These are phyloP conservation scores for Lithophane ornitopus DNA, from an alignment of 2,888 invertebrate genomes.

Conservation along the genomic window DNA sequence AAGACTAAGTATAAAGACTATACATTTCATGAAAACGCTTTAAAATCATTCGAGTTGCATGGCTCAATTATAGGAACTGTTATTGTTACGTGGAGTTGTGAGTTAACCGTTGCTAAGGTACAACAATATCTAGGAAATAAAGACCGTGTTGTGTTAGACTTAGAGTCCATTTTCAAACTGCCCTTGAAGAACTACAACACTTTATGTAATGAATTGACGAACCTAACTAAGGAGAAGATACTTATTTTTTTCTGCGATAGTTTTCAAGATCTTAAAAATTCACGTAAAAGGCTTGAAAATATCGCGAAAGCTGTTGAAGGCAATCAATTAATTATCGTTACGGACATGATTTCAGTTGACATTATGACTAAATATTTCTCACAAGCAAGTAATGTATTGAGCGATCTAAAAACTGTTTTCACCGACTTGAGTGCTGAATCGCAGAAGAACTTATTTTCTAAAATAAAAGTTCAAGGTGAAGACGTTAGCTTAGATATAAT, in stretches of 20 bases:
- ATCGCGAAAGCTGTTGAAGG: slow-evolving; percentile 16
- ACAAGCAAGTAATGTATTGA: neutral
- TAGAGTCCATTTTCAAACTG: slow-evolving; percentile 24
- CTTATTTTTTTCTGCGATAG: slow-evolving; percentile 26
- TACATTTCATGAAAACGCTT: slow-evolving; percentile 16
- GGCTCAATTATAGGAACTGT: neutral
- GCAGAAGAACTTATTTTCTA: slow-evolving; percentile 29
- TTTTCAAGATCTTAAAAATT: neutral
- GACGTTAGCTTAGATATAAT: slow-evolving; percentile 36
- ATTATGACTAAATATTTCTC: slow-evolving; percentile 19
- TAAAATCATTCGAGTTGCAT: slow-evolving; percentile 6
- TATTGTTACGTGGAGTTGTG: slow-evolving; percentile 14
- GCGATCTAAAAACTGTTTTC: slow-evolving; percentile 28
- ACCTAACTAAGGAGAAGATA: slow-evolving; percentile 2
- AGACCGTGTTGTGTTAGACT: slow-evolving; percentile 17
- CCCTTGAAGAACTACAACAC: slow-evolving; percentile 14
- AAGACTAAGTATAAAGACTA: slow-evolving; percentile 18
- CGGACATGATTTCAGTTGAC: neutral
- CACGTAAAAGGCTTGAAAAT: slow-evolving; percentile 5
- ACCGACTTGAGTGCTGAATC: slow-evolving; percentile 34
- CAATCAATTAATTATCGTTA: slow-evolving; percentile 25
- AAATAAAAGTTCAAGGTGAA: slow-evolving; percentile 47
- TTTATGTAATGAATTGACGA: slow-evolving; percentile 29
- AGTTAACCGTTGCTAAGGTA: slow-evolving; percentile 30
- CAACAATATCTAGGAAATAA: slow-evolving; percentile 25